Evolutionary conservation across 92 coral and sea anemone species (phyloP), one percentile per base, ranked within the genome.

Genomic region (Paramuricea clavata): DNA sequence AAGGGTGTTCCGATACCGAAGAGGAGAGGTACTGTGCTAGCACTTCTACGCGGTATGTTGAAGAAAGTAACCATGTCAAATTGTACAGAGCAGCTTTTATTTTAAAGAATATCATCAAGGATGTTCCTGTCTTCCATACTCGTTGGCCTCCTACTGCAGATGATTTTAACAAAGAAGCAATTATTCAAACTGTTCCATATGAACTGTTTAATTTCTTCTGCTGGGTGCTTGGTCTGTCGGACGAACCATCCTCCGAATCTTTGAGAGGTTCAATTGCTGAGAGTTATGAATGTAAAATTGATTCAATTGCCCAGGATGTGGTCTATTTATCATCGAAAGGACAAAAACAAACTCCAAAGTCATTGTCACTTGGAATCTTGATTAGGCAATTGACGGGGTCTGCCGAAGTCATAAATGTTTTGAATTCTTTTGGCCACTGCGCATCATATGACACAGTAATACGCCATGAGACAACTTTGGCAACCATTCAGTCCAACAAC

Each of bases 161-260:
- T 75, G 42, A 75, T 49, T 75, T 75, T 36, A 75, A 75, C 27
- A 21, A 75, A 49, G 65, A 75, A 0, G 81, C 82, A 15, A 33
- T 76, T 76, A 11, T 76, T 11, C 67, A 54, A 76, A 42, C 82
- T 5, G 82, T 76, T 32, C 82, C 82, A 0, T 2, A 67, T 5
- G 19, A 76, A 52, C 68, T 76, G 67, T 76, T 76, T 76, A 76
- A 76, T 67, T 76, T 76, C 68, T 67, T 76, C 27, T 76, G 82
- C 44, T 76, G 64, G 82, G 49, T 10, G 19, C 82, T 76, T 49
- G 82, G 82, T 77, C 69, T 77, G 17, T 77, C 82, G 4, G 44
- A 77, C 49, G 69, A 19, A 54, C 67, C 44, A 77, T 56, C 82
- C 25, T 77, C 28, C 11, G 82, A 77, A 44, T 77, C 81, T 11